Conservation (phyloP, 2,113 vertebrate genomes). For the Hyla sarda region DNA sequence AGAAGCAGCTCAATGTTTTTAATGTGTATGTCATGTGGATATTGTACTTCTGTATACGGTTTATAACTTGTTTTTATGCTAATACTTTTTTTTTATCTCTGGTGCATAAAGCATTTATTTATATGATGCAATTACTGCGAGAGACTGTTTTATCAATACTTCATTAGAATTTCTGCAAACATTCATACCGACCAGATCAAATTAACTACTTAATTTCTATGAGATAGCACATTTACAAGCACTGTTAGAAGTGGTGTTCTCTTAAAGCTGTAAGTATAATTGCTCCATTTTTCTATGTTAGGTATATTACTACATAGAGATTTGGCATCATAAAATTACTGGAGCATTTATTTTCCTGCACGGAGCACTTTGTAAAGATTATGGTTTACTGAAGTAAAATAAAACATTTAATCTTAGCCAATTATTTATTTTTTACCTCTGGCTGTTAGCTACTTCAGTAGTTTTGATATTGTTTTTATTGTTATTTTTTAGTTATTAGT, state of each 20-base stretch:
- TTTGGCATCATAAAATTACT: conserved; percentile 39
- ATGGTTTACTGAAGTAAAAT: conserved; percentile 19
- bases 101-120: conserved; percentile 41
- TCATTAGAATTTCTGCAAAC: conserved; percentile 45
- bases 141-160: conserved; percentile 47
- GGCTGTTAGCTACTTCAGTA: neutral
- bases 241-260: conserved; percentile 20
- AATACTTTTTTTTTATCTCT: conserved; percentile 19
- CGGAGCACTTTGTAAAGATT: conserved; percentile 18
- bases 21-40: conserved; percentile 27
- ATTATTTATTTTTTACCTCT: conserved; percentile 26
- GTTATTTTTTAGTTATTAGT: neutral
- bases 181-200: conserved; percentile 30
- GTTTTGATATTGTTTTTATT: conserved; percentile 25
- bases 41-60: conserved; percentile 32
- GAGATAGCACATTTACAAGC: conserved; percentile 22
- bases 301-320: conserved; percentile 30
- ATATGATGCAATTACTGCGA: conserved; percentile 39
- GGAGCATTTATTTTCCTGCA: conserved; percentile 21
- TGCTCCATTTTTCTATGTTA: conserved; percentile 43
- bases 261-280: conserved; percentile 49
- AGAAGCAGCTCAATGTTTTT: conserved; percentile 25
- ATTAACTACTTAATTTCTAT: conserved; percentile 40
- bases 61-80: conserved; percentile 41
- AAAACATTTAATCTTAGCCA: neutral